Conservation (phyloP, 2,888 invertebrate species). For the Abrostola triplasia region DNA sequence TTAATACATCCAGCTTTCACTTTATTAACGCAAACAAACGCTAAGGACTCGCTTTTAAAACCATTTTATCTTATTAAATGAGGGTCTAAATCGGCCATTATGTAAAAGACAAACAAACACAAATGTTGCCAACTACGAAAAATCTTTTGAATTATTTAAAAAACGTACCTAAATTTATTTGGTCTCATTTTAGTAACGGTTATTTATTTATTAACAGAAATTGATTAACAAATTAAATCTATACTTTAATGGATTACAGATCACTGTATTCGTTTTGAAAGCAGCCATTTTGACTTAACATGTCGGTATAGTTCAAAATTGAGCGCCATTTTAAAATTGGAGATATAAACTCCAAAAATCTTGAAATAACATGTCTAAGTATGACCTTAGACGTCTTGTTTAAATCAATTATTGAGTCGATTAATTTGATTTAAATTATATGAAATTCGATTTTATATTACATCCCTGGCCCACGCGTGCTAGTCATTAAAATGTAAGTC, state of each 20-base stretch:
- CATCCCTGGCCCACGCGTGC: conserved; percentile 4
- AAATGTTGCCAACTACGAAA: conserved; percentile 76
- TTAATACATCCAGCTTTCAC: not conserved
- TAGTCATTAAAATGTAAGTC: conserved; percentile 31
- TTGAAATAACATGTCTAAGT: conserved; percentile 10
- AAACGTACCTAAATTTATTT: conserved; percentile 87
- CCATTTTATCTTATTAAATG: too few species aligned
- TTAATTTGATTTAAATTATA: conserved; percentile 27
- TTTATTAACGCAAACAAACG: not conserved
- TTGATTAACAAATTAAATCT: conserved; percentile 60
- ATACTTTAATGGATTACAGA: conserved; percentile 49
- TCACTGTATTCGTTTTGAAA: conserved; percentile 33
- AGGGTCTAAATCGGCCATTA: conserved; percentile 10
- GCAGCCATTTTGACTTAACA: conserved; percentile 10
- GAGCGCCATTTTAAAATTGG: conserved; percentile 8
- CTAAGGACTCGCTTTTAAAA: not conserved
- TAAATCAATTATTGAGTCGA: conserved; percentile 25
- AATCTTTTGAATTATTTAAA: conserved; percentile 62
- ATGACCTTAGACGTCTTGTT: conserved; percentile 11
- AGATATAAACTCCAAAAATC: conserved; percentile 23
- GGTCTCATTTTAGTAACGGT: conserved; percentile 87
- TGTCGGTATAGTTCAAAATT: conserved; percentile 12
- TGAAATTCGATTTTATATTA: conserved; percentile 18
- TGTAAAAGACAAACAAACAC: conserved; percentile 63
- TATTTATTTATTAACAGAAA: conserved; percentile 73